phyloP scores from a whole-genome alignment of 2,797 vertebrate species.

The Capromys pilorides region DNA sequence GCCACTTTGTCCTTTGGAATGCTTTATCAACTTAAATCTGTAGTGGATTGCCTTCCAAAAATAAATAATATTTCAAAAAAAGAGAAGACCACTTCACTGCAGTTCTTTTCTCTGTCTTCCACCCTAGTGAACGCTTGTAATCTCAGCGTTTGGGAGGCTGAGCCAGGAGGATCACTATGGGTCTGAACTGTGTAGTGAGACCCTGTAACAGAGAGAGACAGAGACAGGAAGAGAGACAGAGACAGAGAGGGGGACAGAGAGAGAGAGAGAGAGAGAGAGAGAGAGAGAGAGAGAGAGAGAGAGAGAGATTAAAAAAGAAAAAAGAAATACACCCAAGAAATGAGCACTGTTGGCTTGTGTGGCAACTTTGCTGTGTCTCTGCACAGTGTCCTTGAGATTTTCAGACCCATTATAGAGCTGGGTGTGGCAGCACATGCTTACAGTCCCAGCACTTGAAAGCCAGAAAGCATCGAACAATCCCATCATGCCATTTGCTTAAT shows the following conservation, averaged over 20 bases:
- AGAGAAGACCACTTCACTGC: neutral
- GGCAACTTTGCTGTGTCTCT: neutral
- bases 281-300: no score
- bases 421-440: no score
- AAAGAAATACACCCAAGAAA: slow-evolving; percentile 18
- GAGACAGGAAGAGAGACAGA: no score
- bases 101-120: neutral
- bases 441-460: no score
- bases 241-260: no score
- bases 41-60: slow-evolving; percentile 5
- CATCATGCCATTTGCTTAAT: neutral
- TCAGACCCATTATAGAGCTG: neutral
- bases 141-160: no score
- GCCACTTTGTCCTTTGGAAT: neutral
- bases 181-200: no score
- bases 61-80: neutral
- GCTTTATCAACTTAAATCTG: neutral
- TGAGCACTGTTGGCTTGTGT: slow-evolving; percentile 18
- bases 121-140: no score
- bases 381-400: neutral
- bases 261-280: no score
- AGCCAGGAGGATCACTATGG: no score
- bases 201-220: no score
- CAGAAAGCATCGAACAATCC: neutral
- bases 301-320: no score